Evolutionary conservation across 2,888 invertebrate species (phyloP).

Genomic region (Chaetoderma sp.): DNA sequence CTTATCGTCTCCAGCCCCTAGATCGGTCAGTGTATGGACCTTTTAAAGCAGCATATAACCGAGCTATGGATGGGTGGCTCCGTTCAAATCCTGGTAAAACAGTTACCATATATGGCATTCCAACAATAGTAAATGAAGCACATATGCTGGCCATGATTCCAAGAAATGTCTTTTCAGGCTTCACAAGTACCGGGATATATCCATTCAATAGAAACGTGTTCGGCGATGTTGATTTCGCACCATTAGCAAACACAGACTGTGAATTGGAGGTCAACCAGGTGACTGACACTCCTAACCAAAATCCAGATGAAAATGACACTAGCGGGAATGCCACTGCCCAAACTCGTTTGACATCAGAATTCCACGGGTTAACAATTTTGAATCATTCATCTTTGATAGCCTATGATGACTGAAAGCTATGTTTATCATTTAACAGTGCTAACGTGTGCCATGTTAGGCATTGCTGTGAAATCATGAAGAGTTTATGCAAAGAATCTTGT

Average conservation of each 20-base stretch:
- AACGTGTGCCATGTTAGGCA: too few relatives aligned
- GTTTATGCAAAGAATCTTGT: too few relatives aligned
- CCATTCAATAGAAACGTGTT: conserved; percentile 9
- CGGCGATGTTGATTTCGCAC: neutral
- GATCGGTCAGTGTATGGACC: conserved; percentile 50
- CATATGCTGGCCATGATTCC: conserved; percentile 14
- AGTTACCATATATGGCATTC: conserved; percentile 39
- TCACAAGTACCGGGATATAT: neutral
- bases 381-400: too few relatives aligned
- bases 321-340: too few relatives aligned
- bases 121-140: conserved; percentile 11
- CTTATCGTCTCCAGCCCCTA: conserved; percentile 31
- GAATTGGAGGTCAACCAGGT: neutral
- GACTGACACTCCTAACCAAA: too few relatives aligned
- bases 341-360: too few relatives aligned
- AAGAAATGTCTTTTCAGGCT: conserved; percentile 8
- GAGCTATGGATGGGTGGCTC: conserved; percentile 60
- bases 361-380: too few relatives aligned
- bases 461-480: too few relatives aligned
- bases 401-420: too few relatives aligned
- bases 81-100: conserved; percentile 57
- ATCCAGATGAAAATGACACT: too few relatives aligned
- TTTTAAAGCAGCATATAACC: conserved; percentile 55
- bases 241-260: neutral
- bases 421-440: too few relatives aligned